Base-by-base conservation (phyloP, 2,888 invertebrate species). In the Reticulitermes lucifugus region DNA sequence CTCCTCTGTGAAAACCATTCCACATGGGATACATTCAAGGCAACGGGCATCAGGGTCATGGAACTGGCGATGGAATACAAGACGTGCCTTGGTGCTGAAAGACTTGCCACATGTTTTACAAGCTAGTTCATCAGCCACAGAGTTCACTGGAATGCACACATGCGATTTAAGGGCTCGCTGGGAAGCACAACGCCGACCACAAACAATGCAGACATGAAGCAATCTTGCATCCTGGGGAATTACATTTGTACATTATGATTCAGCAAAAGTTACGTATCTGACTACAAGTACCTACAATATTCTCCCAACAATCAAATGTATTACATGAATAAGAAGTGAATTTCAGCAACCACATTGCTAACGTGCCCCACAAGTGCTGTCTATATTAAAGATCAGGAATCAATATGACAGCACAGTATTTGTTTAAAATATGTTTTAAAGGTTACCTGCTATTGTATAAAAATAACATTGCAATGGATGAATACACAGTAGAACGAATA, bases 61-160 rank as follows among this genome's bases (percentile, higher is more conserved):
- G 41, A 91, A 92, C 91, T 88, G 92, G 92, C 92, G 91, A 86
- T 93, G 93, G 89, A 93, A 93, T 86, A 92, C 92, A 2, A 92
- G 90, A 4, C 92, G 88, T 4, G 92, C 92, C 91, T 92, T 93
- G 0, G 92, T 92, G 0, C 92, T 91, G 86, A 93, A 93, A 0
- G 91, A 91, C 43, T 91, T 91, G 84, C 91, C 90, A 86, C 93
- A 93, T 51, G 87, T 84, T 0, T 84, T 73, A 77, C 88, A 89
- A 14, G 83, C 55, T 29, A 79, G 70, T 10, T n/a, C 70, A 70
- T 81, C 70, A 25, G 55, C 7, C 35, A 46, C 35, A 18, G 43
- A 21, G n/a, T 46, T 65, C 14, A 46, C n/a, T 65, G 81, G 81
- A 43, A 46, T 70, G n/a, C 81, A 81, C 35, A 70, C 25, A 41